phyloP scores from a whole-genome alignment of 2,113 vertebrate species.

The Podarcis cretensis region DNA sequence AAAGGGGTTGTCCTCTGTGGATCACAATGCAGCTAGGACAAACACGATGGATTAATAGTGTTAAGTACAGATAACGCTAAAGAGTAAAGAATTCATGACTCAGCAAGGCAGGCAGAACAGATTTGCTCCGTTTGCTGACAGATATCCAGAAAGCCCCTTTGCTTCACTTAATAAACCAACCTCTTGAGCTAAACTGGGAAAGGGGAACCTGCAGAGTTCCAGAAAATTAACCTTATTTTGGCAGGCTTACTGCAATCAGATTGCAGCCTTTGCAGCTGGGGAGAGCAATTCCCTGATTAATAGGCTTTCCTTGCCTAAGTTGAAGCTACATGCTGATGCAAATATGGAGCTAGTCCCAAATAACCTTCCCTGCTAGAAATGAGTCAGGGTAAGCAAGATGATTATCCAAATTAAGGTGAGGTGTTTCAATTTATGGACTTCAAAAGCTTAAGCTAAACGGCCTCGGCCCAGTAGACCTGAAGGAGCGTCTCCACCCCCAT shows the following conservation, averaged over 20 bases:
- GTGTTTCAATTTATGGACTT: neutral
- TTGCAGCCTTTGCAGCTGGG: neutral
- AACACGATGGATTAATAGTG: slow-evolving; percentile 42
- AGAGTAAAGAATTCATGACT: slow-evolving; percentile 56
- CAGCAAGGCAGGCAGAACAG: neutral
- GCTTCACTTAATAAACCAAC: slow-evolving; percentile 64
- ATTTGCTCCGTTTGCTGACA: slow-evolving; percentile 54
- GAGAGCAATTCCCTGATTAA: slow-evolving; percentile 18
- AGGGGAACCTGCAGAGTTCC: slow-evolving; percentile 45
- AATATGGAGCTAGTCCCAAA: slow-evolving; percentile 21
- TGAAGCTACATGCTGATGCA: slow-evolving; percentile 38
- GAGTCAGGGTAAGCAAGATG: neutral
- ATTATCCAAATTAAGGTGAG: neutral
- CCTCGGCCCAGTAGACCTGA: too few relatives aligned
- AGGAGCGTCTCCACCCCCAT: too few relatives aligned
- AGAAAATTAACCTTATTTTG: slow-evolving; percentile 62
- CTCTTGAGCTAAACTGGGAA: slow-evolving; percentile 56
- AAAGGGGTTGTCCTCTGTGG: slow-evolving; percentile 31
- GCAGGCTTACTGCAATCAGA: slow-evolving; percentile 42
- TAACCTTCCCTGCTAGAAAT: neutral
- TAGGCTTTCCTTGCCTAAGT: slow-evolving; percentile 3
- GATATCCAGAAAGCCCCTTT: slow-evolving; percentile 56
- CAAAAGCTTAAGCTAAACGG: too few relatives aligned
- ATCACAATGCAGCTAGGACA: neutral
- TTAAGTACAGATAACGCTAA: slow-evolving; percentile 27